phyloP scores from a whole-genome alignment of 2,113 vertebrate genomes.

The Danionella cerebrum region DNA sequence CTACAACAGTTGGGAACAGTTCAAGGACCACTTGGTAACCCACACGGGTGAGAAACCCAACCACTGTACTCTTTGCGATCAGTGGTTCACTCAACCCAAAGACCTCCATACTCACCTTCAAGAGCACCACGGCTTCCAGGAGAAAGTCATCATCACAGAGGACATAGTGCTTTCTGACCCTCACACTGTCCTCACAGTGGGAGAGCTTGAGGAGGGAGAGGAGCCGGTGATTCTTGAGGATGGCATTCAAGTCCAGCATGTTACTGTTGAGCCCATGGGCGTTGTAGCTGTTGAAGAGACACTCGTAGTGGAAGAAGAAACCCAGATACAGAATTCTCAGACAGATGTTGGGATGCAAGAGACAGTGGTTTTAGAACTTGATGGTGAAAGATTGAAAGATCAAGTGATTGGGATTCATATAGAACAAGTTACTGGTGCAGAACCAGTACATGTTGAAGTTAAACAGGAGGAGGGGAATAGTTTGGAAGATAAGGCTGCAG shows the following conservation, averaged over 20 bases:
- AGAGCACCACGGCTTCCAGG: constrained; percentile 73
- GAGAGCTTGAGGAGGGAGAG: constrained; percentile 61
- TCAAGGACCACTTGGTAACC: constrained; percentile 93
- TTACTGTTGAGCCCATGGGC: constrained; percentile 60
- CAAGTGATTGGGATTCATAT: constrained; percentile 66
- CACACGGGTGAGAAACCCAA: constrained; percentile 96
- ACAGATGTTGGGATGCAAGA: constrained; percentile 70
- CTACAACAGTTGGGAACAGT: constrained; percentile 98
- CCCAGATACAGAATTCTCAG: background rate
- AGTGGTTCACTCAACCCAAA: constrained; percentile 92
- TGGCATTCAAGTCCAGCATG: constrained; percentile 71
- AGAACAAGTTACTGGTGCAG: constrained; percentile 49
- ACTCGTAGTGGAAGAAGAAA: constrained; percentile 71
- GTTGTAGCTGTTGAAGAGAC: constrained; percentile 64
- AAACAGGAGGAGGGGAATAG: constrained; percentile 57
- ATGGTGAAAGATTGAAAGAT: constrained; percentile 68
- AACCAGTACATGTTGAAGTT: constrained; percentile 14
- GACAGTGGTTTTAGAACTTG: constrained; percentile 75
- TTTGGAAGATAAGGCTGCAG: constrained; percentile 66
- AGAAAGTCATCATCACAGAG: constrained; percentile 53
- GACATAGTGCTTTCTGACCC: constrained; percentile 74
- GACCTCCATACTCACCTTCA: constrained; percentile 82
- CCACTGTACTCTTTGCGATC: constrained; percentile 91
- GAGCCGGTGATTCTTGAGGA: constrained; percentile 78
- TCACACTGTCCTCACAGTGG: constrained; percentile 65